Percentiles rank a stretch among this genome's conserved stretches.
phyloP scores from a whole-genome alignment of 2,113 vertebrate species.

The Perccottus glenii region DNA sequence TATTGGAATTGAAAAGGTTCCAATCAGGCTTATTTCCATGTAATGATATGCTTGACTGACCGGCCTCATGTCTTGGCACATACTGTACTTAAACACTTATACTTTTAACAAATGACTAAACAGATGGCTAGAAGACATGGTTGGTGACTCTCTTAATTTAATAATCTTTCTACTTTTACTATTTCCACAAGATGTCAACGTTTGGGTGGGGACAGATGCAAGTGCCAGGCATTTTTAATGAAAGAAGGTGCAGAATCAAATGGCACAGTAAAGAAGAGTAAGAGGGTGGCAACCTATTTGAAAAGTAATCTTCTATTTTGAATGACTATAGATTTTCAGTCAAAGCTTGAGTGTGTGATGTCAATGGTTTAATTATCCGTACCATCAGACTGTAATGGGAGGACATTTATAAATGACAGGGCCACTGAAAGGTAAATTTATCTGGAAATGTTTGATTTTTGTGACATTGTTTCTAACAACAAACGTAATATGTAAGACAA shows the following conservation, averaged over 20 bases:
- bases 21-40: slow-evolving; percentile 58
- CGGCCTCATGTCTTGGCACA: slow-evolving; percentile 37
- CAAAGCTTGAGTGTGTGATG: slow-evolving; percentile 40
- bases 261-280: slow-evolving; percentile 3
- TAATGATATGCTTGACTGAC: slow-evolving; percentile 41
- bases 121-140: slow-evolving; percentile 49
- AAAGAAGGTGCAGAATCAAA: slow-evolving; percentile 31
- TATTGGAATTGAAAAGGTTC: slow-evolving; percentile 69
- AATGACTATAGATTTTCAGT: slow-evolving; percentile 69
- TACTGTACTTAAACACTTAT: slow-evolving; percentile 25
- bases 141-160: slow-evolving; percentile 40
- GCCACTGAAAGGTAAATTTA: slow-evolving; percentile 44
- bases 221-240: not conserved
- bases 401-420: slow-evolving; percentile 48
- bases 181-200: slow-evolving; percentile 29
- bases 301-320: slow-evolving; percentile 62
- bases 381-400: slow-evolving; percentile 44
- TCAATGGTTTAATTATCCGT: slow-evolving; percentile 62
- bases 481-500: slow-evolving; percentile 11
- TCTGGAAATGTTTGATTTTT: slow-evolving; percentile 45
- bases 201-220: not conserved
- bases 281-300: slow-evolving; percentile 35
- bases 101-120: slow-evolving; percentile 37
- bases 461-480: slow-evolving; percentile 1
- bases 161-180: slow-evolving; percentile 38